Base-by-base conservation (phyloP, 2,113 vertebrate genomes). In the Nannospalax galili region DNA sequence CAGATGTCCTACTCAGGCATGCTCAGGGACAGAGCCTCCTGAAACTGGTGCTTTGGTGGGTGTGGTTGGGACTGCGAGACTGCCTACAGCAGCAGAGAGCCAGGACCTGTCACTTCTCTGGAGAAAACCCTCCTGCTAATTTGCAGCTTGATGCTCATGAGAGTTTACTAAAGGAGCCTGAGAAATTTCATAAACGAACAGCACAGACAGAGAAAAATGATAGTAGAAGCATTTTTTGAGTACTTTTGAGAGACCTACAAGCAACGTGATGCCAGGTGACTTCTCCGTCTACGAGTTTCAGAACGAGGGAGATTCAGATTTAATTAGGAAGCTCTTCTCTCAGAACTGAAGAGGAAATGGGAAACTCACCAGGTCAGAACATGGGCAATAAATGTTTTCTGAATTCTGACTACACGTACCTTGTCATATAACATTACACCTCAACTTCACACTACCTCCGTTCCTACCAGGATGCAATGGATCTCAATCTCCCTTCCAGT, bases 361-460 rank as follows among this genome's bases (percentile, higher is more conserved):
- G 72, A 91, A 88, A 77, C 45, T 58, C 40, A 81, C n/a, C 90
- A 52, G 15, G 7, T 69, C 78, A 70, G 17, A 73, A 70, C 30
- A 84, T 22, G 40, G 30, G 56, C 91, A 93, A 42, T 70, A 90
- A 90, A 20, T 65, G 40, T 30, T 72, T 91, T 95, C 48, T 89
- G 82, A 80, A 84, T 70, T 77, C 28, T 90, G 24, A 72, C 1
- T 62, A 40, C 81, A 65, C 6, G 28, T 0, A 65, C 11, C 37
- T 20, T 20, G 64, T 26, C 1, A 16, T 26, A 26, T 30, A n/a
- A 40, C 56, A 37, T 48, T 88, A 3, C 17, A 87, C 32, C 15
- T 82, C 37, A 69, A 3, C 60, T 82, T 82, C 26, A 30, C 42
- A 30, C 73, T 17, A 42, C 26, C 77, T 67, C 5, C 4, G 58